phyloP scores from a whole-genome alignment of 2,797 vertebrate genomes.

The Hylomyscus alleni region DNA sequence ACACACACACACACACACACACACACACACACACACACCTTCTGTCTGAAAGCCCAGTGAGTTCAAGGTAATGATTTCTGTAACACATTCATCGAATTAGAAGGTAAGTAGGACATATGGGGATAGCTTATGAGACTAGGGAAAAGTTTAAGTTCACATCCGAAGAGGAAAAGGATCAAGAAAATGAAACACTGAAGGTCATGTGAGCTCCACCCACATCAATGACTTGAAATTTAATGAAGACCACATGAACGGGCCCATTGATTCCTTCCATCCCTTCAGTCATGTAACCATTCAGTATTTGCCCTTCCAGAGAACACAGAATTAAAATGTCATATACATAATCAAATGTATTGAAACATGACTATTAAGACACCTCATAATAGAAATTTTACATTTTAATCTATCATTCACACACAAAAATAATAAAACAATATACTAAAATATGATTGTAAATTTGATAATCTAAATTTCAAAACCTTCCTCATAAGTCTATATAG shows the following conservation, averaged over 20 bases:
- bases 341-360: neutral
- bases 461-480: slow-evolving; percentile 10
- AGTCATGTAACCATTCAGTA: neutral
- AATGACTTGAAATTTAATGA: neutral
- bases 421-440: neutral
- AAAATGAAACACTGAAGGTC: no score
- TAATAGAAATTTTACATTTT: neutral
- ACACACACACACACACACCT: neutral
- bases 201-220: neutral
- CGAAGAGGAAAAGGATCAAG: neutral
- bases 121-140: neutral
- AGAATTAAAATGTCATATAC: neutral
- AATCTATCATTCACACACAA: neutral
- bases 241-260: neutral
- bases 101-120: neutral
- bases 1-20: neutral
- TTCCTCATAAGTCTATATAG: neutral
- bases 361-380: neutral
- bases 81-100: neutral
- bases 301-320: neutral
- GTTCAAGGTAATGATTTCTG: neutral
- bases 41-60: neutral
- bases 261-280: accelerated
- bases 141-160: no score
- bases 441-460: neutral